These are phyloP conservation scores for Papilio dardanus DNA, from an alignment of 1,140 invertebrate species.

Conservation along the genomic window DNA sequence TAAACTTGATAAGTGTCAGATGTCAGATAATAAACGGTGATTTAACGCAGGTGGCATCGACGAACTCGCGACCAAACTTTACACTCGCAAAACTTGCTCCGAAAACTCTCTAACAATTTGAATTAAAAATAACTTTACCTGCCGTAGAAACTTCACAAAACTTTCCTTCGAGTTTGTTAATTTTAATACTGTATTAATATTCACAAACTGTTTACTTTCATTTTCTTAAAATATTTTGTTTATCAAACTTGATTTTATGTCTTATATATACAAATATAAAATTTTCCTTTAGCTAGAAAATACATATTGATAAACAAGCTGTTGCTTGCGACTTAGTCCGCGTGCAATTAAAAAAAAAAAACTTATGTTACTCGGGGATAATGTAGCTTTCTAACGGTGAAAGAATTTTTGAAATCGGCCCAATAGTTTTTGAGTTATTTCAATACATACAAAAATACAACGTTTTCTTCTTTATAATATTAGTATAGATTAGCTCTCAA, in stretches of 20 bases:
- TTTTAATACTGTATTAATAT: conserved; percentile 25
- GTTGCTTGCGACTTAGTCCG: neutral
- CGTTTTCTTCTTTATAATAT: no score
- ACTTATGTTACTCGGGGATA: no score
- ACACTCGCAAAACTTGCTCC: neutral
- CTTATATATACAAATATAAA: neutral
- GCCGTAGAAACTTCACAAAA: neutral
- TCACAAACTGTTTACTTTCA: conserved; percentile 10
- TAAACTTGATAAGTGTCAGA: neutral
- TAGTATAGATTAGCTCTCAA: no score
- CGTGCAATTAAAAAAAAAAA: no score
- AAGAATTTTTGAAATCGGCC: no score
- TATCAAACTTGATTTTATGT: neutral
- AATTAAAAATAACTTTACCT: conserved; percentile 20
- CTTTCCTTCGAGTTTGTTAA: conserved; percentile 15
- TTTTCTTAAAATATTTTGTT: neutral
- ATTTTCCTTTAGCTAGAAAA: neutral
- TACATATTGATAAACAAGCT: neutral
- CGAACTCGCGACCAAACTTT: neutral
- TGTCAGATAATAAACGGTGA: neutral
- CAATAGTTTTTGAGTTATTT: no score
- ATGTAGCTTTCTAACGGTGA: no score
- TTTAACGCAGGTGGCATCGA: conserved; percentile 1
- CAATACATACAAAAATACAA: no score
- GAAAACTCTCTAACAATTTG: conserved; percentile 16